Conservation (phyloP, 2,797 vertebrate genomes). For the Clarias fuscus region DNA sequence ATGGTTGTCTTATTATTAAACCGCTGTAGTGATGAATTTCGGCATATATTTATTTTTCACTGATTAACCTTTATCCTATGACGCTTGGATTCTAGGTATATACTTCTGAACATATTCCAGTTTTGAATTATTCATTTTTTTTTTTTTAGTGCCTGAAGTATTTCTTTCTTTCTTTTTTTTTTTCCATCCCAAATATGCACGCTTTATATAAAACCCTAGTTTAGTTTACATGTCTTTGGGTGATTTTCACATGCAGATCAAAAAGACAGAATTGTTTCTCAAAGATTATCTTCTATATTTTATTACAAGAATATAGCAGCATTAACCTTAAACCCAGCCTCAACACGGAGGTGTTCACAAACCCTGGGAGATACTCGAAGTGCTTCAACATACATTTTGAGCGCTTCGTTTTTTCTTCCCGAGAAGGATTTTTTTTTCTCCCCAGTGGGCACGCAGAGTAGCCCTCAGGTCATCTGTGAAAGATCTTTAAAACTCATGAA, state of each 20-base stretch:
- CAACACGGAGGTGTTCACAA: neutral
- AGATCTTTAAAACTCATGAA: too few relatives aligned
- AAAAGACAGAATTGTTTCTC: neutral
- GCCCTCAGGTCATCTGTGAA: too few relatives aligned
- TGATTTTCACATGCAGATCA: neutral
- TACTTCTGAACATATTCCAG: slow-evolving; percentile 24
- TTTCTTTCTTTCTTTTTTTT: slow-evolving; percentile 22
- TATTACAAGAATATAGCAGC: neutral
- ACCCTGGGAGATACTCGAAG: neutral
- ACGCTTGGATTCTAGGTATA: neutral
- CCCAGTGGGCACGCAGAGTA: too few relatives aligned
- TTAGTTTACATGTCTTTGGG: neutral
- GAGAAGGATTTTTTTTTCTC: neutral
- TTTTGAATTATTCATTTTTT: slow-evolving; percentile 15
- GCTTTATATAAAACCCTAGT: slow-evolving; percentile 16
- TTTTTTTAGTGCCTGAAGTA: slow-evolving; percentile 21
- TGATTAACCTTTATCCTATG: slow-evolving; percentile 45
- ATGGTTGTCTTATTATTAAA: neutral
- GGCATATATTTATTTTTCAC: slow-evolving; percentile 47
- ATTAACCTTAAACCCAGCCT: neutral
- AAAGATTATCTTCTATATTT: neutral
- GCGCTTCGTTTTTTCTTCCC: neutral
- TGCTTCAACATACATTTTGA: neutral
- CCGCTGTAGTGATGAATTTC: slow-evolving; percentile 54
- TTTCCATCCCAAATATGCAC: slow-evolving; percentile 12